Evolutionary conservation across 2,113 vertebrate genomes (phyloP), one percentile per base, ranked within the genome.

Genomic region (Xiphophorus couchianus): DNA sequence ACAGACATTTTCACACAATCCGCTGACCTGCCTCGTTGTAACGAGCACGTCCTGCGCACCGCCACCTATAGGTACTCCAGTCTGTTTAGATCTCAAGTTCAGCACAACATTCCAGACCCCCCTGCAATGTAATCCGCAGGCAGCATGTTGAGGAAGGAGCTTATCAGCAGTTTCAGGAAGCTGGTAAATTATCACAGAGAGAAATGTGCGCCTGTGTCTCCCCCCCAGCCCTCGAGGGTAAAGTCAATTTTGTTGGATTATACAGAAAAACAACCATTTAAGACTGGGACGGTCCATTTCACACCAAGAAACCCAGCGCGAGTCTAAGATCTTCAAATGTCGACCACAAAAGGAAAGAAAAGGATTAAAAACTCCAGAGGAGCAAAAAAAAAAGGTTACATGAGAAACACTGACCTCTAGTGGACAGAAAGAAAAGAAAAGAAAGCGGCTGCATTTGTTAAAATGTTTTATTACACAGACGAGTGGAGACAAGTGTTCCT

Each of bases 141-240:
- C 22, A 39, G 69, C 19, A 27, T 13, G 73, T 29, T 39, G 35
- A 81, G 84, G 86, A 84, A 84, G 75, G 10, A 19, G 28, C 78
- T 79, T 60, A 78, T 85, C 78, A 64, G 71, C 10, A 17, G 33
- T 37, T 61, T 62, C 1, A 85, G 84, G 86, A 85, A 85, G 82
- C 71, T 61, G 17, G 73, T 69, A 29, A 31, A 27, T 69, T 78
- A 81, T 85, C 76, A 54, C 2, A 6, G 1, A 37, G 19, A 71
- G 6, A 85, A 66, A 73, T 69, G 58, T 58, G 28, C 8, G 7
- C 67, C 19, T 63, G 19, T 0, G 2, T 15, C 35, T 14, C 33
- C 42, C 71, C 62, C 62, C 4, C 3, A 15, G 3, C 13, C 39
- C 39, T 1, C 1, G 22, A 14, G 60, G 13, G 31, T 48, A 73